Evolutionary conservation across 2,113 vertebrate species (phyloP).

Genomic region (Caloenas nicobarica): DNA sequence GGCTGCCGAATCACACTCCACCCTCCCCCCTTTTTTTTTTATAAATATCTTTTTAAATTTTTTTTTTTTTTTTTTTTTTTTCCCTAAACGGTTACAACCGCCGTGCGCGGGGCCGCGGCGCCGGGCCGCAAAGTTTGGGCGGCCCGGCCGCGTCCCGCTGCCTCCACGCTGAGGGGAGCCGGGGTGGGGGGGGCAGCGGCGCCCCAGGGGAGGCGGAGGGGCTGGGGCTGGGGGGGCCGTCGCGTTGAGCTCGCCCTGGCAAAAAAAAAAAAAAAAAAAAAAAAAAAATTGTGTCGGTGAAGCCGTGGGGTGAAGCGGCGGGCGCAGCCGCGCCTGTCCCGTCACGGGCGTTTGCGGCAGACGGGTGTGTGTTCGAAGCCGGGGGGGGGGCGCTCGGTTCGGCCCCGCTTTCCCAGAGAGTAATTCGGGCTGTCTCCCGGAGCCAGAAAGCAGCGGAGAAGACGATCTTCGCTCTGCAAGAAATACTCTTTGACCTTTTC

Average conservation of each 20-base stretch:
- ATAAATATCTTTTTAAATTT: background rate
- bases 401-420: background rate
- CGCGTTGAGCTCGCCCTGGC: background rate
- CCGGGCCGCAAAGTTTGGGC: background rate
- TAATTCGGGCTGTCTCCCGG: background rate
- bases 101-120: background rate
- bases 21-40: background rate
- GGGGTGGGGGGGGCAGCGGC: background rate
- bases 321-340: background rate
- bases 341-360: accelerated
- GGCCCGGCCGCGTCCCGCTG: background rate
- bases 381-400: background rate
- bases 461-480: background rate
- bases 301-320: background rate
- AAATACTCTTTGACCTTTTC: background rate
- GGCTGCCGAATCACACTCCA: background rate
- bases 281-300: accelerated
- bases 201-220: background rate
- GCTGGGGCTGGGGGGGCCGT: background rate
- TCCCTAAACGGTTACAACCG: background rate
- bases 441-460: background rate
- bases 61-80: too few species aligned
- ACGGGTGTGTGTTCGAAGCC: background rate
- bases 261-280: too few species aligned
- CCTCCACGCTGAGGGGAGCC: background rate